Percentiles rank a stretch among this genome's conserved stretches.
phyloP scores from a whole-genome alignment of 2,888 invertebrate genomes.

The Sabatieria punctata region DNA sequence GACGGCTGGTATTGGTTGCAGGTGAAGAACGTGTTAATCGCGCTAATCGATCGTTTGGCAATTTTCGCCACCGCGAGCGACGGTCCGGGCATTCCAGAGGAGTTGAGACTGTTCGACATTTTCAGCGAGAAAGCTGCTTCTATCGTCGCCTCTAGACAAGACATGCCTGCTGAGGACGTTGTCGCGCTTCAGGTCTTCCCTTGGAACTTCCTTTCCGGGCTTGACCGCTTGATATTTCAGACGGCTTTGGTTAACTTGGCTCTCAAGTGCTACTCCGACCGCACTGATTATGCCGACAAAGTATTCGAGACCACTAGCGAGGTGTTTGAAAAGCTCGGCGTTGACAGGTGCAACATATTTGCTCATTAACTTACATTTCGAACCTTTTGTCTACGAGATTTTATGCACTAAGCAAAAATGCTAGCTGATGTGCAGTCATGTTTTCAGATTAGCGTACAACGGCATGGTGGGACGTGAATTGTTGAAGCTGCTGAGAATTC shows the following conservation, averaged over 20 bases:
- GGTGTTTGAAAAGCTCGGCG: slow-evolving; percentile 69
- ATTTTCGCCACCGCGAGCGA: slow-evolving; percentile 37
- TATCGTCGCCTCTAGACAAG: slow-evolving; percentile 56
- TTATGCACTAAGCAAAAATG: too few relatives aligned
- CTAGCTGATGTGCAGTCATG: too few relatives aligned
- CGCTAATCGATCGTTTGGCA: slow-evolving; percentile 57
- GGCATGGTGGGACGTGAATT: slow-evolving; percentile 77
- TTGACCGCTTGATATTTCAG: too few relatives aligned
- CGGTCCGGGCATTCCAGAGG: slow-evolving; percentile 51
- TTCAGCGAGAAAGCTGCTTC: slow-evolving; percentile 52
- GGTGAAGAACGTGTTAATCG: slow-evolving; percentile 81
- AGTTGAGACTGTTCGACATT: slow-evolving; percentile 88
- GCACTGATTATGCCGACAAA: slow-evolving; percentile 82
- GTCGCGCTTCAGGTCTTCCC: slow-evolving; percentile 68
- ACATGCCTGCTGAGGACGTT: slow-evolving; percentile 89
- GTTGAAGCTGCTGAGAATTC: slow-evolving; percentile 75
- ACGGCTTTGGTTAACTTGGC: slow-evolving; percentile 69
- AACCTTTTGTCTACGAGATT: not conserved
- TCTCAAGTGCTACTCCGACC: slow-evolving; percentile 84
- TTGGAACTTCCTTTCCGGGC: too few relatives aligned
- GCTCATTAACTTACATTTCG: not conserved
- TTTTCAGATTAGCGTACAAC: slow-evolving; percentile 52
- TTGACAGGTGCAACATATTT: slow-evolving; percentile 49
- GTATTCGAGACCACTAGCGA: slow-evolving; percentile 75
- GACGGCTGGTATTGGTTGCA: slow-evolving; percentile 47